phyloP scores from a whole-genome alignment of 1,140 invertebrate genomes.

The Laupala kohalensis region DNA sequence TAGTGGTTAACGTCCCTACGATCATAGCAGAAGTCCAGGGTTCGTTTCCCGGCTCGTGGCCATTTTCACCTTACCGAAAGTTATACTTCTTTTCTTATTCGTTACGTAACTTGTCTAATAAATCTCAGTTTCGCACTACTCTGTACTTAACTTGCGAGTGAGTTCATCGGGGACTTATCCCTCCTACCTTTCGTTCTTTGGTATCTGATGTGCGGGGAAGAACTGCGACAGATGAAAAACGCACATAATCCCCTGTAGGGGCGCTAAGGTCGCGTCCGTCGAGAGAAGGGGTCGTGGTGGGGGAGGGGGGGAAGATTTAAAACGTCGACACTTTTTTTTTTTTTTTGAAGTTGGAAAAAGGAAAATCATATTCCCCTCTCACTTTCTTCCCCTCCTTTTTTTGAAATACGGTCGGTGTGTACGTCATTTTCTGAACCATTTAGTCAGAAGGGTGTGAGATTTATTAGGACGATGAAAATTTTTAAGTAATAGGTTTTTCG shows the following conservation, averaged over 20 bases:
- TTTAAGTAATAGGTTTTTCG: background rate
- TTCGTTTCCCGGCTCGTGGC: too few relatives aligned
- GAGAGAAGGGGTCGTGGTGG: background rate
- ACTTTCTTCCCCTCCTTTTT: background rate
- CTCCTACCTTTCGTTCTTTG: background rate
- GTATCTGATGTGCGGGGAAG: too few relatives aligned
- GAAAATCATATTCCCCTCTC: background rate
- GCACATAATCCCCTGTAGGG: background rate
- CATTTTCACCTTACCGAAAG: too few relatives aligned
- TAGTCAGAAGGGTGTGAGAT: background rate
- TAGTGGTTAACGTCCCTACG: too few relatives aligned
- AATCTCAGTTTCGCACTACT: too few relatives aligned
- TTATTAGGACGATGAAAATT: background rate
- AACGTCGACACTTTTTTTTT: background rate
- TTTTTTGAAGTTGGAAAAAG: background rate
- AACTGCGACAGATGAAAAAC: background rate
- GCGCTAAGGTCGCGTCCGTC: background rate
- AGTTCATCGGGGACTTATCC: too few relatives aligned
- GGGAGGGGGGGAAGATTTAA: background rate
- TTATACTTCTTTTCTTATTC: too few relatives aligned
- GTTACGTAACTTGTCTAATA: too few relatives aligned
- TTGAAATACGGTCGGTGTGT: background rate
- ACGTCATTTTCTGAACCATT: background rate
- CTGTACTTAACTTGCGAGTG: too few relatives aligned
- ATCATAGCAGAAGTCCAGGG: too few relatives aligned